Base-by-base conservation (phyloP, 2,888 invertebrate species). In the Tribolium freemani region DNA sequence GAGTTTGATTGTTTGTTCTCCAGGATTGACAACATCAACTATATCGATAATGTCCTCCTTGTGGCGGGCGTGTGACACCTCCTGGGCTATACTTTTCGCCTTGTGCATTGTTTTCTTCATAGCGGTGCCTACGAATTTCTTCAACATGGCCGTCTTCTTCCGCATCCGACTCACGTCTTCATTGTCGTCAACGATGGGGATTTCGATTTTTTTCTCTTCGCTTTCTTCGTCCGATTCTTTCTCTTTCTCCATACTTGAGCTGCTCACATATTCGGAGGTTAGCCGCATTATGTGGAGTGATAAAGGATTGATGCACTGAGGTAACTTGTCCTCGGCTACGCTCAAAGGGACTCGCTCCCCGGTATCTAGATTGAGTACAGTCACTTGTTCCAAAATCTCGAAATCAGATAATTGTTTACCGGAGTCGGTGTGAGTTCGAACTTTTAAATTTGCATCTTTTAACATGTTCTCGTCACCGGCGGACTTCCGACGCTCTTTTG, bases 341-440 rank as follows among this genome's bases (percentile, higher is more conserved):
- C 96, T 97, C 72, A 98, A 88, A n/a, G 98, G 97, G 79, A 98
- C 93, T 78, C 94, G 91, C 87, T 98, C 98, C 1, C 98, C 96
- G 5, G 94, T 94, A 84, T 94, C 94, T 71, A 94, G 87, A 87
- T 94, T 94, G 83, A 93, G 89, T 58, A 94, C 94, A 75, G 94
- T 93, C 83, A 84, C 84, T 88, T 96, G 95, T 86, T 96, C 96
- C 75, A 98, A 88, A 78, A 98, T 98, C 90, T 98, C 96, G 88
- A 94, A 91, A 88, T 97, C 97, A 5, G 95, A 93, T 69, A 97
- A 90, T 79, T 92, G 93, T 83, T 95, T 93, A 3, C 96, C 96
- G 51, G 96, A 96, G 83, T 94, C 94, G 56, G 96, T 94, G 79
- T 96, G 90, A 45, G 94, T 94, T 77, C 95, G 89, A 21, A 95